phyloP scores from a whole-genome alignment of 2,113 vertebrate species.

The Ploceus nigricollis region DNA sequence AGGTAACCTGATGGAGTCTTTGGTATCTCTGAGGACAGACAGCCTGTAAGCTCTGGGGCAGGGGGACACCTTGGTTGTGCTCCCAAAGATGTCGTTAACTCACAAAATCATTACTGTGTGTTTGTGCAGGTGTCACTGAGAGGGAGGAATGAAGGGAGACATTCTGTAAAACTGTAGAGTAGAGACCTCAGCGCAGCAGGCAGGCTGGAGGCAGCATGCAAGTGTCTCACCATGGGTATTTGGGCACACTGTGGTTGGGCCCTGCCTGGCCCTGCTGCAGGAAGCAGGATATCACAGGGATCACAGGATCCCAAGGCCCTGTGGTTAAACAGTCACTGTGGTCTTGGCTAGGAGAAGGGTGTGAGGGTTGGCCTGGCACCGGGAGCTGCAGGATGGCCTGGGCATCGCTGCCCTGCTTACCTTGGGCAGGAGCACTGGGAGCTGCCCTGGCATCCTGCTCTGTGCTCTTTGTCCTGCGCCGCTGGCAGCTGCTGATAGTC shows the following conservation, averaged over 20 bases:
- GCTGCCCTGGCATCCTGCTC: not conserved
- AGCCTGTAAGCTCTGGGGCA: not conserved
- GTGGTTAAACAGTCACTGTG: not conserved
- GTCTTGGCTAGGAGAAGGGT: not conserved
- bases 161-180: not conserved
- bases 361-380: not conserved
- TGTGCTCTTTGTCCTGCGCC: not conserved
- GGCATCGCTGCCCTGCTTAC: not conserved
- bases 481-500: accelerated
- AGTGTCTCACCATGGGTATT: accelerated
- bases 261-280: not conserved
- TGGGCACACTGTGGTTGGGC: accelerated
- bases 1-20: not conserved
- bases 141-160: not conserved
- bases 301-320: not conserved
- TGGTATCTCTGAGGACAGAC: not conserved
- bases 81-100: not conserved
- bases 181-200: not conserved
- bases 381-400: accelerated
- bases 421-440: not conserved
- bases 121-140: not conserved
- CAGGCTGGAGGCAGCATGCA: accelerated
- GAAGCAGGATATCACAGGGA: not conserved
- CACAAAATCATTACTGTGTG: not conserved
- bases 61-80: not conserved